phyloP scores from a whole-genome alignment of 2,888 invertebrate species.

The Nomada flava region DNA sequence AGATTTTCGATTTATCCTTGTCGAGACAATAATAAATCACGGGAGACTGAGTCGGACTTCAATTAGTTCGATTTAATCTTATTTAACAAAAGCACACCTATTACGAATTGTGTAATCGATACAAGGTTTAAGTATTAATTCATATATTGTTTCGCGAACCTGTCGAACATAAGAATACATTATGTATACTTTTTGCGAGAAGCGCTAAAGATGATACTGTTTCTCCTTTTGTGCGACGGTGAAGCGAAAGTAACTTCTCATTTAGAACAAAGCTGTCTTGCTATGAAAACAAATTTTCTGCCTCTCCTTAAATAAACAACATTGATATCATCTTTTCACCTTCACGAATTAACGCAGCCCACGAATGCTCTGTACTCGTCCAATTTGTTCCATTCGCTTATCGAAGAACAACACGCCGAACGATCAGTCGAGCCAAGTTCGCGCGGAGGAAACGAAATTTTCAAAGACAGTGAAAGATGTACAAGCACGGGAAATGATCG shows the following conservation, averaged over 20 bases:
- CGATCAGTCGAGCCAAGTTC: constrained; percentile 2
- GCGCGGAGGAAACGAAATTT: constrained; percentile 5
- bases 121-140: not conserved
- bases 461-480: constrained; percentile 14
- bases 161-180: not conserved
- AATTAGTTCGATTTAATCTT: not conserved
- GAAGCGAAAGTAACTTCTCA: not conserved
- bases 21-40: not conserved
- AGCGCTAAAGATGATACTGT: not conserved
- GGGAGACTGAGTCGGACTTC: not conserved
- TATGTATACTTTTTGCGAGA: not conserved
- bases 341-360: not conserved
- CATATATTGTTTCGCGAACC: not conserved
- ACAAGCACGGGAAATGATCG: constrained; percentile 29
- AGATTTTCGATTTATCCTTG: constrained; percentile 13
- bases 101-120: not conserved
- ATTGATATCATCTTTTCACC: not conserved
- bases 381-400: not conserved
- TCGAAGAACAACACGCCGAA: constrained; percentile 15
- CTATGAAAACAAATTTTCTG: not conserved
- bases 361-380: not conserved
- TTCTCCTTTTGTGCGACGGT: too few species aligned
- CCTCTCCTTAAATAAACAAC: not conserved
- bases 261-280: not conserved
- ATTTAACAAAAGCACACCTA: not conserved